A percentile compares a stretch with the other conserved stretches of the same genome.
Evolutionary conservation across 1,140 invertebrate genomes (phyloP).

Genomic region (Caligus rogercresseyi): DNA sequence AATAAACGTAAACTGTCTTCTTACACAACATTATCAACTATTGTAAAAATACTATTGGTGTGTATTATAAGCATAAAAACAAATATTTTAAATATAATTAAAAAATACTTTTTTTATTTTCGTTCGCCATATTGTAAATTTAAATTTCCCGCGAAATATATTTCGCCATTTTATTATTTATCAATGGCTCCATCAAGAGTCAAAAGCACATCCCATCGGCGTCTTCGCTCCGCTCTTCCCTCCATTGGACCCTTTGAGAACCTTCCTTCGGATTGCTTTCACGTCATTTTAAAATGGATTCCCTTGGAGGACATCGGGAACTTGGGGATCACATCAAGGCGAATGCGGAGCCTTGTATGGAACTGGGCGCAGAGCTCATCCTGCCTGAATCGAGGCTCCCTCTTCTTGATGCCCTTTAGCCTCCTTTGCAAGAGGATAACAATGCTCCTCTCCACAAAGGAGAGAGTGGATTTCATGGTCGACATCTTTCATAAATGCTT

Average conservation of each 20-base stretch:
- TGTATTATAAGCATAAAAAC: too few species aligned
- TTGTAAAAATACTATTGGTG: too few species aligned
- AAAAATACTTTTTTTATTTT: too few species aligned
- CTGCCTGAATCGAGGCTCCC: background rate
- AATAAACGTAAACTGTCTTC: too few species aligned
- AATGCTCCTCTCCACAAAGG: background rate
- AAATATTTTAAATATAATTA: too few species aligned
- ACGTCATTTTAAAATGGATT: background rate
- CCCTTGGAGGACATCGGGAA: background rate
- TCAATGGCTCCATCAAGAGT: too few species aligned
- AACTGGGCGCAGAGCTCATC: background rate
- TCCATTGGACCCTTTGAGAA: background rate
- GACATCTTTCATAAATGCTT: too few species aligned
- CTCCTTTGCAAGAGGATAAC: background rate
- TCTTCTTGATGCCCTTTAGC: background rate
- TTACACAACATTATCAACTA: too few species aligned
- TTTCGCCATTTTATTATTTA: too few species aligned
- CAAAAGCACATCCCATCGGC: too few species aligned
- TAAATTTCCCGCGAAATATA: too few species aligned
- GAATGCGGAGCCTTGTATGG: background rate
- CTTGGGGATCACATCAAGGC: background rate
- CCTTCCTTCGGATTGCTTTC: background rate
- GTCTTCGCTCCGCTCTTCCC: background rate
- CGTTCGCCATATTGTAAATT: too few species aligned
- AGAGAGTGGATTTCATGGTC: background rate